Conservation (phyloP, 2,888 invertebrate genomes). For the Philhelius pedissequus region DNA sequence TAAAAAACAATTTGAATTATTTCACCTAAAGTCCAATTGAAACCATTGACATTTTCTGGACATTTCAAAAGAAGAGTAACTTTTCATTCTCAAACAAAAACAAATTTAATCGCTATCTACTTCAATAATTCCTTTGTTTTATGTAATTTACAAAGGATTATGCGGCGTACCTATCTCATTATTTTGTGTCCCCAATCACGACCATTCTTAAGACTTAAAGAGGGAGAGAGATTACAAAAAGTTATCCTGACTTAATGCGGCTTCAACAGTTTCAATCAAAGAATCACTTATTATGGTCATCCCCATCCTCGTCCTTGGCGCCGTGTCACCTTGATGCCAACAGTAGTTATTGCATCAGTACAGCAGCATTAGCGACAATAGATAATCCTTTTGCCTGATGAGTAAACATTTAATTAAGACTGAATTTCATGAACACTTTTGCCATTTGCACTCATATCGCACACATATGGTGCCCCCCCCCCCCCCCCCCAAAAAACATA, state of each 20-base stretch:
- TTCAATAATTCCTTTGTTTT: background rate
- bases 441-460: background rate
- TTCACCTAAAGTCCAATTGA: too few relatives aligned
- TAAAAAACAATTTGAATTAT: too few relatives aligned
- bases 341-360: background rate
- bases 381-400: background rate
- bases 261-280: slow-evolving; percentile 35
- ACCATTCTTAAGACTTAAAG: background rate
- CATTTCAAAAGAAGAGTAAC: too few relatives aligned
- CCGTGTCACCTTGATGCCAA: too few relatives aligned
- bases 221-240: background rate
- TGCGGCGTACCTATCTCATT: background rate
- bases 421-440: slow-evolving; percentile 45
- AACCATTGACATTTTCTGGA: too few relatives aligned
- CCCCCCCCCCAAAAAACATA: too few relatives aligned
- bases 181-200: background rate
- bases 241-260: background rate
- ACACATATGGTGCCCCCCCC: background rate
- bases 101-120: background rate
- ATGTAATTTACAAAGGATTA: background rate
- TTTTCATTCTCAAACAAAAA: background rate
- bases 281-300: slow-evolving; percentile 26
- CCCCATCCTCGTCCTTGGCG: background rate
- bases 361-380: background rate
- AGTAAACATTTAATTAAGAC: slow-evolving; percentile 59